Evolutionary conservation across 2,888 invertebrate genomes (phyloP).

Genomic region (Hylaea fasciaria): DNA sequence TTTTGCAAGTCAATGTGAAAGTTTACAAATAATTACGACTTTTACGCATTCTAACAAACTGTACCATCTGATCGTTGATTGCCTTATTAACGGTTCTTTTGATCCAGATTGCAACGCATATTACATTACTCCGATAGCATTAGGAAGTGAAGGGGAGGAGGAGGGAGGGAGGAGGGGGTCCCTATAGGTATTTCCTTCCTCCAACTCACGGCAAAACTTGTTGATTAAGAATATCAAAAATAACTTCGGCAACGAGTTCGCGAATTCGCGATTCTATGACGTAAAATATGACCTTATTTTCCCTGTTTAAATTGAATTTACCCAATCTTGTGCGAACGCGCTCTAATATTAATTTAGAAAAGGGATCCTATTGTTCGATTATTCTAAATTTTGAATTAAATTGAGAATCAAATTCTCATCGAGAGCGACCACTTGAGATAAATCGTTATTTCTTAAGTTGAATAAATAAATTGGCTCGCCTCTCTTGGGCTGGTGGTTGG

Average conservation of each 20-base stretch:
- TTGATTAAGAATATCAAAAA: constrained; percentile 21
- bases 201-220: constrained; percentile 6
- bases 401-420: constrained; percentile 64
- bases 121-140: too few species aligned
- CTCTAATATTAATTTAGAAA: constrained; percentile 49
- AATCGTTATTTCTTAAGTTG: constrained; percentile 59
- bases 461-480: constrained; percentile 56
- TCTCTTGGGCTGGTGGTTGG: constrained; percentile 27
- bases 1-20: too few species aligned
- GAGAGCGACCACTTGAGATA: constrained; percentile 53
- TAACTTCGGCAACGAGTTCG: constrained; percentile 7
- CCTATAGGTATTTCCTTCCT: neutral
- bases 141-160: too few species aligned
- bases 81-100: too few species aligned
- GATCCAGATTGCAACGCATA: too few species aligned
- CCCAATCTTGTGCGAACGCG: constrained; percentile 23
- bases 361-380: constrained; percentile 49
- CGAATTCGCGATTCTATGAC: neutral
- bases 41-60: too few species aligned
- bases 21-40: too few species aligned
- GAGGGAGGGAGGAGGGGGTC: too few species aligned
- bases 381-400: constrained; percentile 59
- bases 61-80: too few species aligned
- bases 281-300: constrained; percentile 23
- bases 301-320: constrained; percentile 31